Base-by-base conservation (phyloP, 2,113 vertebrate species). In the Oncorhynchus mykiss region DNA sequence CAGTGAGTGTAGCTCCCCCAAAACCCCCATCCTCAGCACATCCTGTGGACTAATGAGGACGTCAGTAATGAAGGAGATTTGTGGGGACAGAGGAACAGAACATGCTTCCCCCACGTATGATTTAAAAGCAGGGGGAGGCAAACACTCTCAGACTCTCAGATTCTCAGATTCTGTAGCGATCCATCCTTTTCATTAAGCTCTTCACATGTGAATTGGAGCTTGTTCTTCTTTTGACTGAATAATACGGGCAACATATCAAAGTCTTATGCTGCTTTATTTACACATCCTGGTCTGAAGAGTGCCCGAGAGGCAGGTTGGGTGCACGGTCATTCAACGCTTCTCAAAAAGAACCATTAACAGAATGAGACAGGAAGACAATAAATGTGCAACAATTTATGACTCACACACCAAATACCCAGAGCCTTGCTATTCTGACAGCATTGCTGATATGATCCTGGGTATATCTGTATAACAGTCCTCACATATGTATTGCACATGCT, bases 21-120 rank as follows among this genome's bases (percentile, higher is more conserved):
- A 84, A 91, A 91, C 84, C 78, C 87, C 76, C 75, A 85, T 90
- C 93, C 89, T 88, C 86, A 89, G 84, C 84, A 89, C 77, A 89
- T 91, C 84, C 87, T 77, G 64, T 11, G 71, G 75, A 88, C 87
- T 86, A 89, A 87, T 85, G 71, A 76, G 81, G 54, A 6, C 1
- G 24, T 13, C 31, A 71, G 77, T 91, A 93, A 89, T 72, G 72
- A 82, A 89, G 89, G 91, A 73, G 75, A 88, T 87, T 90, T 90
- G 86, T 90, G 94, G 81, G 82, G 87, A 85, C 45, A 83, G 87
- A 86, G 84, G 87, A 84, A 74, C 72, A 78, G 82, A 79, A 77
- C 88, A 84, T 76, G 73, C 80, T 71, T 80, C 70, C 84, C 87
- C 45, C 75, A 90, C 59, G 4, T 80, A 80, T 87, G 85, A 93